Evolutionary conservation across 2,113 vertebrate genomes (phyloP).

Genomic region (Albula glossodonta): DNA sequence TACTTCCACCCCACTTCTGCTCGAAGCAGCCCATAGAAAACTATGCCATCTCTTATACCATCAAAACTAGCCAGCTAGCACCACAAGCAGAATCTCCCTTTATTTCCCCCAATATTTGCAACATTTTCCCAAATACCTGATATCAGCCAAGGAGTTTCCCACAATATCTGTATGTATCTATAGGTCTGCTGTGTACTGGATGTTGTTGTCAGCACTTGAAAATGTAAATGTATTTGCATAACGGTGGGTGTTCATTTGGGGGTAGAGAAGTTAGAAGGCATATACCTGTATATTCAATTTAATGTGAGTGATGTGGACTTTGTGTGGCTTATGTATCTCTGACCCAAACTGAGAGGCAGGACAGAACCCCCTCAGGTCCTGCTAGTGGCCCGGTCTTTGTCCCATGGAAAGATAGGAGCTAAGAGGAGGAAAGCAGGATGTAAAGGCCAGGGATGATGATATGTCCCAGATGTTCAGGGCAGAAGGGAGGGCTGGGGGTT

Average conservation of each 20-base stretch:
- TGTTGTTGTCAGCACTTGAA: not conserved
- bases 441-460: not conserved
- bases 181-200: not conserved
- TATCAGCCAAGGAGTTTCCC: not conserved
- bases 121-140: not conserved
- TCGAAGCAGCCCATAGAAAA: not conserved
- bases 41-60: not conserved
- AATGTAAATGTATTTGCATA: not conserved
- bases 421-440: not conserved
- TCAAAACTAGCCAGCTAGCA: not conserved
- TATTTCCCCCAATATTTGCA: too few species aligned
- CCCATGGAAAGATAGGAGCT: not conserved
- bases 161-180: not conserved
- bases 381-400: not conserved
- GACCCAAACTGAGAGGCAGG: not conserved
- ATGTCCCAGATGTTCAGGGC: conserved; percentile 1
- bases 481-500: too few species aligned
- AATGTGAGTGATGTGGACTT: not conserved
- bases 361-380: not conserved
- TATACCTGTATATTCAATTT: not conserved
- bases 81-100: not conserved
- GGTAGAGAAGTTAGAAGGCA: not conserved
- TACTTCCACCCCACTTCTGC: not conserved
- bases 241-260: not conserved
- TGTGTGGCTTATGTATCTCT: not conserved